Base-by-base conservation (phyloP, 2,888 invertebrate genomes). In the Crioceris asparagi region DNA sequence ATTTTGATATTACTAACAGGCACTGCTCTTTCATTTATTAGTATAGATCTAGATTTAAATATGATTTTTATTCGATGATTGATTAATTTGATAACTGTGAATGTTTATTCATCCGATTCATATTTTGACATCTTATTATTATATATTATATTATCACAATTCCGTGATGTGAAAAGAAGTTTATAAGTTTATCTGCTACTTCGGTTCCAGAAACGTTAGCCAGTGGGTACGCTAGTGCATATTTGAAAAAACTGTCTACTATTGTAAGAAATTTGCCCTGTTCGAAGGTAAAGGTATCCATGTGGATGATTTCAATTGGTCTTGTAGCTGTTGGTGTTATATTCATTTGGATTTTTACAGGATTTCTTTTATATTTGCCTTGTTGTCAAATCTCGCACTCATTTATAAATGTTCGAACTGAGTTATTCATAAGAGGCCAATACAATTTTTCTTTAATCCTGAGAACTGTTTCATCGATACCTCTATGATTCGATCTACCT, bases 181-280 rank as follows among this genome's bases (percentile, higher is more conserved):
- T 21, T 14, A 46, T 31, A 11, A 48, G 29, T 14, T 39, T 38
- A 27, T 44, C 32, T 11, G 27, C 40, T 14, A 48, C 21, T 36
- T 46, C 38, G 12, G 35, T 41, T 7, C 21, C 29, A 7, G 32
- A 12, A 11, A 25, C 5, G 7, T 21, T 34, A 16, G 31, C 30
- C 23, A 43, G 17, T 14, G 17, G 17, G 26, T 48, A 45, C 5
- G 46, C 46, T 39, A 46, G 43, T 3, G 35, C 43, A 29, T 42
- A 49, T 41, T 47, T 47, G 3, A 40, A 47, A 37, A 47, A 49
- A 17, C 32, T 39, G 32, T 49, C 46, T 10, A 47, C 25, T 15
- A 49, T 39, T 34, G 48, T 47, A 19, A 48, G 29, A 36, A 47
- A 45, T 38, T 48, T 44, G 10, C 31, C 18, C 18, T 38, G n/a